Base-by-base conservation (phyloP, 2,113 vertebrate genomes). In the Myotis yumanensis region DNA sequence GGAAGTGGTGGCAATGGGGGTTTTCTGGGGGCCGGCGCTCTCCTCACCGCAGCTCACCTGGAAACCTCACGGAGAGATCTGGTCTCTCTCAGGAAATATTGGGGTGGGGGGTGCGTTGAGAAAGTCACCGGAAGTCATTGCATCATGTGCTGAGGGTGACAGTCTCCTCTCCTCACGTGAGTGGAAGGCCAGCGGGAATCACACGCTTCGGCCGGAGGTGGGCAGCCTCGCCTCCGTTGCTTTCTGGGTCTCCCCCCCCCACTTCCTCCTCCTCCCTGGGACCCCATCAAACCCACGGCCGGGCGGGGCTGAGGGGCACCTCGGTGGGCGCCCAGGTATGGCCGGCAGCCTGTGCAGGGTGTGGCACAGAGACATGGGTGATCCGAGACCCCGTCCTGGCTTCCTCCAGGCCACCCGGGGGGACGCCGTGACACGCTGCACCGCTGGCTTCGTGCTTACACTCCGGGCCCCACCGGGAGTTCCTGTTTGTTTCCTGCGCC, bases 151-250 rank as follows among this genome's bases (percentile, higher is more conserved):
- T 88, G 76, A 69, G 51, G 96, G 96, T 91, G 90, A 86, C 51
- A 82, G 81, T 90, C 54, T 54, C 15, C 22, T 88, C n/a, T 87
- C 32, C 16, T 77, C 77, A 43, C 84, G 52, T 84, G 75, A 82
- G 86, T 85, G 75, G 83, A 82, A 94, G 59, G 54, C 46, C 30
- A 32, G 77, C 32, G 88, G 82, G 76, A 93, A 82, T 90, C 43
- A 43, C 51, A 69, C 28, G 82, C 23, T 90, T 89, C 94, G 81
- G 37, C 32, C 46, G 83, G 16, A 57, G 69, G 62, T 51, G 90
- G 62, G 69, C 32, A 79, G 64, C 20, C n/a, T 71, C 52, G 10
- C 30, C 16, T 68, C 84, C 40, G 62, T 22, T 64, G 14, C 43
- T 81, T 89, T 54, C 62, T 62, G 17, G 23, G 20, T n/a, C 48